Evolutionary conservation across 1,140 invertebrate genomes (phyloP).

Genomic region (Orius laevigatus): DNA sequence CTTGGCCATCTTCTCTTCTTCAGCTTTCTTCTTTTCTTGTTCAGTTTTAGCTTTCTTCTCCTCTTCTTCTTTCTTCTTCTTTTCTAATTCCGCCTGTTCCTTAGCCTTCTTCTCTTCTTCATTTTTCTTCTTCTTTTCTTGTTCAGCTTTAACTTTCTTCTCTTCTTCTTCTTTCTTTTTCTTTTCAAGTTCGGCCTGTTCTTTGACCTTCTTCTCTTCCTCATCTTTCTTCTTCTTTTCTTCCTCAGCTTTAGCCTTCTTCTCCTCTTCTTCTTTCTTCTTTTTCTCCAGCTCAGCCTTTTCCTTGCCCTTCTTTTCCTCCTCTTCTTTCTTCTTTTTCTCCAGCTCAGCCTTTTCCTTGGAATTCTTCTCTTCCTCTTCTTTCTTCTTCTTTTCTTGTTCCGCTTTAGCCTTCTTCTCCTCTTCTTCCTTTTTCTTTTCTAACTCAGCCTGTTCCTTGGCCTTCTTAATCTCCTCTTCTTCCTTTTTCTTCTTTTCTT

Average conservation of each 20-base stretch:
- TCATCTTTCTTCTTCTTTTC: too few species aligned
- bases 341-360: too few species aligned
- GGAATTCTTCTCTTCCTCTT: too few species aligned
- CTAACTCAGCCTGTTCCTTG: neutral
- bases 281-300: too few species aligned
- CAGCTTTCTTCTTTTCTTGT: constrained; percentile 18
- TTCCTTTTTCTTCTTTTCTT: constrained; percentile 9
- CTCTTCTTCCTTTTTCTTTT: too few species aligned
- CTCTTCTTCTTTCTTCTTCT: constrained; percentile 4
- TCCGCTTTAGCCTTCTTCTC: constrained; percentile 12
- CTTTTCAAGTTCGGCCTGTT: too few species aligned
- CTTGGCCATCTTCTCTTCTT: constrained; percentile 21
- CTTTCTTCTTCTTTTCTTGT: too few species aligned
- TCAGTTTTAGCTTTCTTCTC: neutral
- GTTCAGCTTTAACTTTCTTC: constrained; percentile 14
- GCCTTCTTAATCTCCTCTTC: neutral
- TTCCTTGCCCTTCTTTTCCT: too few species aligned
- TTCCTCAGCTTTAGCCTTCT: too few species aligned
- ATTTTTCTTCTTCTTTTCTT: neutral
- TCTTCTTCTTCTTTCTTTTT: constrained; percentile 15
- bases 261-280: too few species aligned
- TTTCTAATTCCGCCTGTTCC: constrained; percentile 12
- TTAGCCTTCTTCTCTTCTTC: constrained; percentile 9
- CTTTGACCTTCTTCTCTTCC: too few species aligned
- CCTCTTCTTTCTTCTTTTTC: too few species aligned